Base-by-base conservation (phyloP, 2,888 invertebrate species). In the Furcula furcula region DNA sequence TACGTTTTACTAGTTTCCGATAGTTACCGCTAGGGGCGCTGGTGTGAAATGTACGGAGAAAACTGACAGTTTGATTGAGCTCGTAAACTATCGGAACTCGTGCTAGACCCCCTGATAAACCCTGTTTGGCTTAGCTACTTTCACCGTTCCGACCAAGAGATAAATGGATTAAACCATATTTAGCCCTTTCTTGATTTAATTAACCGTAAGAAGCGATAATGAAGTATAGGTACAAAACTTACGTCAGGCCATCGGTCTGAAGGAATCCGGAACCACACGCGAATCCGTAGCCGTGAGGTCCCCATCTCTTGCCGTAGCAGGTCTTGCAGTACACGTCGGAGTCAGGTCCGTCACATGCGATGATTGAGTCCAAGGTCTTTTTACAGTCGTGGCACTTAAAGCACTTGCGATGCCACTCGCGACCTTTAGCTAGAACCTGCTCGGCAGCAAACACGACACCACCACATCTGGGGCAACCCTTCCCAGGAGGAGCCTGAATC, bases 241-340 rank as follows among this genome's bases (percentile, higher is more conserved):
- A 96, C 96, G 93, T 93, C 62, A 97, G 89, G 47, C 97, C 97
- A 76, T 97, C 97, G 58, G 97, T 97, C 80, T 97, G 96, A 56
- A 97, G 91, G 90, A 97, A 97, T 53, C 98, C 97, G 55, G 97
- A 97, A 41, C 98, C 98, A 72, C 96, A 96, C 49, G 97, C 98
- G 76, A 97, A 98, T 38, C 98, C 98, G 73, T 97, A 98, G 43
- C 97, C 97, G 79, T 98, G 98, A 33, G 98, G 98, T 64, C 98
- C 98, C 94, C 95, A 98, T 83, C 97, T 98, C 89, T 98, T 97
- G 67, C 98, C 98, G 80, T 99, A 98, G 87, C 98, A 99, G 68
- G 96, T 96, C 87, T 97, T 98, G 90, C 98, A 98, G 87, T 97
- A 98, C 46, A 98, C 94, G 59, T 97, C 96, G 46, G 92, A 92